These are phyloP conservation scores for Orchestia grillus DNA, from an alignment of 1,140 invertebrate species.

Conservation along the genomic window DNA sequence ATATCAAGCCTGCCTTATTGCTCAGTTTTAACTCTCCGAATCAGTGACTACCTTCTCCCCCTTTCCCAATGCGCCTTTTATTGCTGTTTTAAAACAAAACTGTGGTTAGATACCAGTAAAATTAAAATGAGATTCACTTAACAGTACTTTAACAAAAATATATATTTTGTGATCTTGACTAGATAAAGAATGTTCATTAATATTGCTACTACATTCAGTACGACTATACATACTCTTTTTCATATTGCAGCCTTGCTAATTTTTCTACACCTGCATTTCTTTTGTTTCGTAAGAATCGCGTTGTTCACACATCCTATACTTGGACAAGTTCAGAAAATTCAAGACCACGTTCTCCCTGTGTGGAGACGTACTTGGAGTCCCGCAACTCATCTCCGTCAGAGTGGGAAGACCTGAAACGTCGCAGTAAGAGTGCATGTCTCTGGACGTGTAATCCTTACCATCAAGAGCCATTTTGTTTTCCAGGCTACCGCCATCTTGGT, in stretches of 20 bases:
- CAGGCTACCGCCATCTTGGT: background rate
- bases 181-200: background rate
- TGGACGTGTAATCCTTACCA: background rate
- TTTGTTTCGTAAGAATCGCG: background rate
- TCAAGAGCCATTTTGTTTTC: background rate
- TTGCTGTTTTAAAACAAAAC: background rate
- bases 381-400: background rate
- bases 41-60: background rate
- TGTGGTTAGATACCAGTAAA: background rate
- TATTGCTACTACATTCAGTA: background rate
- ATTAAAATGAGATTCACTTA: background rate
- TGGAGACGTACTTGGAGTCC: background rate
- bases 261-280: slow-evolving; percentile 5
- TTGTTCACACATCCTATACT: slow-evolving; percentile 16
- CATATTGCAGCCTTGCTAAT: background rate
- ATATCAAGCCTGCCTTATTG: background rate
- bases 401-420: background rate
- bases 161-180: background rate
- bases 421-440: background rate
- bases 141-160: background rate
- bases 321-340: slow-evolving; percentile 31
- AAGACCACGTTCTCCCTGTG: background rate
- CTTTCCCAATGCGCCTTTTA: background rate
- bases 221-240: background rate
- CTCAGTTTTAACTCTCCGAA: background rate